A percentile compares a stretch with the other conserved stretches of the same genome.
Conservation (phyloP, 2,113 vertebrate species). For the Echinops telfairi region DNA sequence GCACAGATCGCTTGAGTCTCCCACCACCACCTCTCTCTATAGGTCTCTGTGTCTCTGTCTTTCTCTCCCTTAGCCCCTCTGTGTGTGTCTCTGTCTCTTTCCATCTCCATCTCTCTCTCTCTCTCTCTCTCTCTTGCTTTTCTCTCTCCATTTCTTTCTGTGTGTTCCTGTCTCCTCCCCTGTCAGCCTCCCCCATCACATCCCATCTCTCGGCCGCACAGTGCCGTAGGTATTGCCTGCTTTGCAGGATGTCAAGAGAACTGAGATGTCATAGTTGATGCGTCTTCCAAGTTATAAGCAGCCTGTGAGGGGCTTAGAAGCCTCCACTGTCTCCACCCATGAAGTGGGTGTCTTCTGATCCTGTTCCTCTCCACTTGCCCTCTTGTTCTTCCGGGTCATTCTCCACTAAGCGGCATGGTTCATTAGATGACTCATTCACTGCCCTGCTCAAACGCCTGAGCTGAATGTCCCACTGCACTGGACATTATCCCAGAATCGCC, state of each 20-base stretch:
- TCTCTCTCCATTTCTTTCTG: background rate
- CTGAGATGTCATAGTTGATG: background rate
- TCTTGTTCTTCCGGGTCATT: background rate
- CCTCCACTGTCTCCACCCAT: background rate
- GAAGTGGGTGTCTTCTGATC: background rate
- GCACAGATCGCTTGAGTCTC: accelerated
- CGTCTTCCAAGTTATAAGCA: background rate
- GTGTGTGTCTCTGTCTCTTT: background rate
- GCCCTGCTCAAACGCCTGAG: background rate
- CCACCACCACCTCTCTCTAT: background rate
- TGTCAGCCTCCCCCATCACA: background rate
- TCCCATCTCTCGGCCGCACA: background rate
- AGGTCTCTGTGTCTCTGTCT: background rate
- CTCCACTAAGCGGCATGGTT: background rate
- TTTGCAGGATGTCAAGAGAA: background rate
- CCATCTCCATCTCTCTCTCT: background rate
- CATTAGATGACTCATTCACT: accelerated
- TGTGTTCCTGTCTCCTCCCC: background rate
- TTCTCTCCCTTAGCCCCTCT: background rate
- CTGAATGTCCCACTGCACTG: accelerated
- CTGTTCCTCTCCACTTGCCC: background rate
- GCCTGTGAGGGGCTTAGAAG: background rate
- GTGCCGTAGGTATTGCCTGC: background rate
- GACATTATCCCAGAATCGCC: background rate
- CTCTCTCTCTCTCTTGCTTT: background rate